Percentiles rank a stretch among this genome's conserved stretches.
Conservation (phyloP, 2,113 vertebrate genomes). For the Ctenomys sociabilis region DNA sequence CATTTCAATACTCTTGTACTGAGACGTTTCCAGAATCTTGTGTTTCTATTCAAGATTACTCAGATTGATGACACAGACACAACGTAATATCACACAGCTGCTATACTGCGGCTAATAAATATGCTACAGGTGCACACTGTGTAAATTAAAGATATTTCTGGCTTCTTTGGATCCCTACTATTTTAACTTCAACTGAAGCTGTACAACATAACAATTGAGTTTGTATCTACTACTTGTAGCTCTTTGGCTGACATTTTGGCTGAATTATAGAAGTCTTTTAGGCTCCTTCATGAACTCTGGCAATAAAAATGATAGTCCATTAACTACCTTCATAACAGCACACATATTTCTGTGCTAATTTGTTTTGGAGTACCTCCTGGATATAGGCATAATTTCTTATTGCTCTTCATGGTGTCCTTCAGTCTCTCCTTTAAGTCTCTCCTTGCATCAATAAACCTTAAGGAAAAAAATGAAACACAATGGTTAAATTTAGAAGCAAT, state of each 20-base stretch:
- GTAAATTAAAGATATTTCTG: not conserved
- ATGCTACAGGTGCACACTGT: not conserved
- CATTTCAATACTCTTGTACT: not conserved
- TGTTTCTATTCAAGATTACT: slow-evolving; percentile 9
- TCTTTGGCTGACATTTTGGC: not conserved
- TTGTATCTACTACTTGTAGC: not conserved
- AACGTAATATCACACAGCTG: not conserved
- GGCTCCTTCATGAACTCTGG: not conserved
- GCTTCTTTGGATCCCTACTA: not conserved
- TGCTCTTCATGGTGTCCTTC: not conserved
- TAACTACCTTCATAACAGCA: not conserved
- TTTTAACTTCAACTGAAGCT: not conserved
- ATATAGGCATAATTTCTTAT: not conserved
- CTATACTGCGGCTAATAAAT: not conserved
- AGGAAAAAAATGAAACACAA: not conserved
- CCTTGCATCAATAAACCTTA: not conserved
- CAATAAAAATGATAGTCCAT: not conserved
- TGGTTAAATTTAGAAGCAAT: not conserved
- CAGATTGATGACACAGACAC: not conserved
- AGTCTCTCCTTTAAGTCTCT: not conserved
- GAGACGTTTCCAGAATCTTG: slow-evolving; percentile 9
- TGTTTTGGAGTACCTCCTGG: not conserved
- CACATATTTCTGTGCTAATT: not conserved
- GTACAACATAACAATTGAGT: not conserved
- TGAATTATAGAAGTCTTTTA: slow-evolving; percentile 33